Percentiles rank a stretch among this genome's conserved stretches.
phyloP scores from a whole-genome alignment of 2,113 vertebrate genomes.

The Dipodomys merriami region DNA sequence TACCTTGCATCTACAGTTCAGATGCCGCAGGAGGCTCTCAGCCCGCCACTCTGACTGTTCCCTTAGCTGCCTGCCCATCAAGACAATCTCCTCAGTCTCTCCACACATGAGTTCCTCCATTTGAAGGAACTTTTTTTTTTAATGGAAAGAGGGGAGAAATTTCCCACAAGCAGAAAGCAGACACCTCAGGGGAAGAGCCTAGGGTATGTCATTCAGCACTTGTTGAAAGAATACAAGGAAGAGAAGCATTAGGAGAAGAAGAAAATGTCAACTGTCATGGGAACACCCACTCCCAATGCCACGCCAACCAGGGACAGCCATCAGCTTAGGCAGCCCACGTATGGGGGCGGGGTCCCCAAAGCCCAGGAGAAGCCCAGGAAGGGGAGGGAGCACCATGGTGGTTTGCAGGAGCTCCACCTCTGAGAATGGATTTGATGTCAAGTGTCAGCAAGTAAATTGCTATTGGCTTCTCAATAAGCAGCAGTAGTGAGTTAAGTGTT shows the following conservation, averaged over 20 bases:
- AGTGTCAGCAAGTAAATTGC: slow-evolving; percentile 97
- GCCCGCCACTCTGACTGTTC: not conserved
- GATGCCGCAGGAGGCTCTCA: not conserved
- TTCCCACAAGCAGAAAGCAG: not conserved
- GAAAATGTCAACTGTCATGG: not conserved
- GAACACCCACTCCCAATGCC: not conserved
- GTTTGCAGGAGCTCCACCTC: slow-evolving; percentile 82
- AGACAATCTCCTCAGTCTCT: not conserved
- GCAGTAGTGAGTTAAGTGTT: slow-evolving; percentile 91
- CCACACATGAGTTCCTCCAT: slow-evolving; percentile 43
- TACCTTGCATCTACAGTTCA: not conserved
- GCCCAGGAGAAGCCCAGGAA: slow-evolving; percentile 15
- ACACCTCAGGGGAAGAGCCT: slow-evolving; percentile 28
- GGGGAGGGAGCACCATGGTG: slow-evolving; percentile 23
- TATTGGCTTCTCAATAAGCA: slow-evolving; percentile 99
- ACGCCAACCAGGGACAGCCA: not conserved
- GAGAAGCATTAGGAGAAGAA: rapidly evolving
- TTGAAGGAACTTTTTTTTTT: slow-evolving; percentile 39
- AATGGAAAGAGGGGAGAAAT: slow-evolving; percentile 27
- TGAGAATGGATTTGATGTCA: slow-evolving; percentile 87
- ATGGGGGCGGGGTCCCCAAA: not conserved
- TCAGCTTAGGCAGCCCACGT: not conserved
- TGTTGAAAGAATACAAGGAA: slow-evolving; percentile 10
- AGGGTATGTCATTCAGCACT: slow-evolving; percentile 28
- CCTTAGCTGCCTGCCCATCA: not conserved